These are phyloP conservation scores for Paracanthobrama guichenoti DNA, from an alignment of 2,113 vertebrate genomes.

Conservation along the genomic window DNA sequence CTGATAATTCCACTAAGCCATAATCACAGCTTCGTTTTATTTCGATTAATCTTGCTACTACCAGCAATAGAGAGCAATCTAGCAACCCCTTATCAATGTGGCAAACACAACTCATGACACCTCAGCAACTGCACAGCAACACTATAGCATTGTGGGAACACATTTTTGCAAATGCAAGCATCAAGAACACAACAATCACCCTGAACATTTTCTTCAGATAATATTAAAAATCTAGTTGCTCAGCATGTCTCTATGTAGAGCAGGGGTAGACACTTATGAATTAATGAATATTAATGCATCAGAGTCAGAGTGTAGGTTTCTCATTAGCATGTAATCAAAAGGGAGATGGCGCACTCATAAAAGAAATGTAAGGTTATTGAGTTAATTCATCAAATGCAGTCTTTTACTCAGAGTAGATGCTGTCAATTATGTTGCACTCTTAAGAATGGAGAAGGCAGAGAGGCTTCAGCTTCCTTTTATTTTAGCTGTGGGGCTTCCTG, in stretches of 20 bases:
- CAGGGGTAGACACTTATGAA: not conserved
- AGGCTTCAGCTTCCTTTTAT: constrained; percentile 16
- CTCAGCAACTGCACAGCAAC: not conserved
- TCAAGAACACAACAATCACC: not conserved
- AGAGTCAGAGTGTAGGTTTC: not conserved
- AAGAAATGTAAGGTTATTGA: constrained; percentile 31
- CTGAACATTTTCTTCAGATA: not conserved
- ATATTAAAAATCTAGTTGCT: not conserved
- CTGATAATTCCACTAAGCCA: not conserved
- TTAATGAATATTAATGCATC: constrained; percentile 9
- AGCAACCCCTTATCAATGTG: not conserved
- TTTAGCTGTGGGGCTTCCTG: not conserved
- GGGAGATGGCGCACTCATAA: not conserved
- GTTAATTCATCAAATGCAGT: constrained; percentile 24
- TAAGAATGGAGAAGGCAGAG: not conserved
- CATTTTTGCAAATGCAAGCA: not conserved
- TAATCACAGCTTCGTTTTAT: not conserved
- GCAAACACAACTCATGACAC: not conserved
- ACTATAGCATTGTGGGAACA: not conserved
- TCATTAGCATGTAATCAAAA: not conserved
- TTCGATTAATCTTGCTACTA: not conserved
- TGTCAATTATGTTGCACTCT: constrained; percentile 27
- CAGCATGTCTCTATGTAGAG: not conserved
- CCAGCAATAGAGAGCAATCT: not conserved
- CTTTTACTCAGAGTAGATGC: constrained; percentile 20